These are phyloP conservation scores for Thaumatotibia leucotreta DNA, from an alignment of 1,140 invertebrate species.

Conservation along the genomic window DNA sequence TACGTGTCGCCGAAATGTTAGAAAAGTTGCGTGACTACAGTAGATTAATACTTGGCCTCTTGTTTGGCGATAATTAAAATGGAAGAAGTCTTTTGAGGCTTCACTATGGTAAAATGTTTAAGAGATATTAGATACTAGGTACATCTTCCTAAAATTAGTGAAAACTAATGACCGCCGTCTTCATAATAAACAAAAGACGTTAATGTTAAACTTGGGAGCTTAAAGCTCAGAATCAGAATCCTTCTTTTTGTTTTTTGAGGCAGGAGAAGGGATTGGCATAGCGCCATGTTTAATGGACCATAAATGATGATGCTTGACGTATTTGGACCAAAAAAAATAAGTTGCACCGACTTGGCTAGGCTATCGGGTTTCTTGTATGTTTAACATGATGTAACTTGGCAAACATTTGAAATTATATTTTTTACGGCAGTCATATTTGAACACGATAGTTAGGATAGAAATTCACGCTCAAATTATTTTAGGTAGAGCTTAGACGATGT, in stretches of 20 bases:
- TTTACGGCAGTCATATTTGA: neutral
- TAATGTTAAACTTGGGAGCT: neutral
- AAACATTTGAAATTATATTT: neutral
- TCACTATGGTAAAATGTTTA: neutral
- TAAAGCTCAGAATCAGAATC: neutral
- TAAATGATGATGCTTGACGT: slow-evolving; percentile 3
- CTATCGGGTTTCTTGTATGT: neutral
- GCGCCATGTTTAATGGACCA: neutral
- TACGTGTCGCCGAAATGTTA: neutral
- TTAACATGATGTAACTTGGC: neutral
- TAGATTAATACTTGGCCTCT: neutral
- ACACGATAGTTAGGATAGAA: neutral
- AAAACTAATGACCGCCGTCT: neutral
- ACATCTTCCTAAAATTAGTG: neutral
- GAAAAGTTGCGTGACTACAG: neutral
- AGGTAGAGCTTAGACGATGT: neutral
- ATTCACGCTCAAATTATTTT: neutral
- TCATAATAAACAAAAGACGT: neutral
- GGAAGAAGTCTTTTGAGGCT: neutral
- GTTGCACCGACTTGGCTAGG: neutral
- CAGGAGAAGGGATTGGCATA: neutral
- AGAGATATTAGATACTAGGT: no score
- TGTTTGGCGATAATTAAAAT: neutral
- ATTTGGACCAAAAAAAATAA: neutral
- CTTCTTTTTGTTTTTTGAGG: neutral